phyloP scores from a whole-genome alignment of 2,888 invertebrate species.

The Lampropteryx suffumata region DNA sequence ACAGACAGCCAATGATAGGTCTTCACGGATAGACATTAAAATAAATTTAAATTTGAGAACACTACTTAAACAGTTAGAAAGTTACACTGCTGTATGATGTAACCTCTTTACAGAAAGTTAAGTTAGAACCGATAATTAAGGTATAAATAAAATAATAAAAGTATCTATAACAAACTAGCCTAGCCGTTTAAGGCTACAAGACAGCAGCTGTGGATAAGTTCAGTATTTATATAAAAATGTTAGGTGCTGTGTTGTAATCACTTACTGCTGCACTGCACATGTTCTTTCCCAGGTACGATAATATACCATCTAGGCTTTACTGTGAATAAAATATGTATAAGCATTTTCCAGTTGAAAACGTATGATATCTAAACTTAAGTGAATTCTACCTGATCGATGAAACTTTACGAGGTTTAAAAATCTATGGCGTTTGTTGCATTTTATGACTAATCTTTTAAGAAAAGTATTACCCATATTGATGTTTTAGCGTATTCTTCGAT shows the following conservation, averaged over 20 bases:
- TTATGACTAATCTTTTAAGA: background rate
- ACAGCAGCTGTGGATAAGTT: no score
- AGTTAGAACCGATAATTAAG: no score
- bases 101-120: no score
- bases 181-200: no score
- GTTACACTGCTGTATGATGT: no score
- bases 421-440: slow-evolving; percentile 4
- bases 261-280: slow-evolving; percentile 2
- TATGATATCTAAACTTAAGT: background rate
- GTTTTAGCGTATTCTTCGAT: background rate
- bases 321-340: background rate
- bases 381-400: background rate
- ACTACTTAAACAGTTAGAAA: no score
- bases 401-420: background rate
- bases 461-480: background rate
- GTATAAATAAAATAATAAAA: no score
- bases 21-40: no score
- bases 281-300: background rate
- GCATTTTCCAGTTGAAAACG: background rate
- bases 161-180: no score
- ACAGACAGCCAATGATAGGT: no score
- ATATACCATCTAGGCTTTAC: background rate
- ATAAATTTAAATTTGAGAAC: no score
- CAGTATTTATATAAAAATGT: no score
- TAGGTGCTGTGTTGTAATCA: slow-evolving; percentile 1